These are phyloP conservation scores for Darevskia nairensis DNA, from an alignment of 2,797 vertebrate genomes.

Conservation along the genomic window DNA sequence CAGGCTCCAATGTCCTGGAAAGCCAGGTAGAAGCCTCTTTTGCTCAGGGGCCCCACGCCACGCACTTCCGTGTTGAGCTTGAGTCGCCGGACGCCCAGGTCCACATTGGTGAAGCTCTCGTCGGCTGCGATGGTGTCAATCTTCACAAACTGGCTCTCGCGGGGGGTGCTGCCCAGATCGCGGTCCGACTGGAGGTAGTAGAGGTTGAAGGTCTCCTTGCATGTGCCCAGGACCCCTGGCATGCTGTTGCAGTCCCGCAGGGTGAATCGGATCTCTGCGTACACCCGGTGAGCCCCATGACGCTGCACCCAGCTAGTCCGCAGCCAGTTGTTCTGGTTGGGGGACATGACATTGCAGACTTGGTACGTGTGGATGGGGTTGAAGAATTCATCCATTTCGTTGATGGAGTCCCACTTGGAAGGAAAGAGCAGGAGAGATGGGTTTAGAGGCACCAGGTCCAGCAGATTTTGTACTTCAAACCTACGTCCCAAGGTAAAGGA, in stretches of 20 bases:
- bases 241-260: constrained; percentile 98
- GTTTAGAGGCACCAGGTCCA: not conserved
- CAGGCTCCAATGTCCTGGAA: constrained; percentile 98
- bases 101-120: constrained; percentile 95
- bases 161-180: constrained; percentile 85
- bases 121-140: constrained; percentile 97
- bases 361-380: constrained; percentile 97
- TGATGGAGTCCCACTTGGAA: constrained; percentile 95
- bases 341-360: constrained; percentile 97
- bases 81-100: constrained; percentile 92
- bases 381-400: constrained; percentile 98
- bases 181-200: constrained; percentile 95
- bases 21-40: constrained; percentile 93
- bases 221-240: constrained; percentile 94
- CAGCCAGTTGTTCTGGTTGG: constrained; percentile 98
- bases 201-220: constrained; percentile 98
- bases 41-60: constrained; percentile 89
- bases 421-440: constrained; percentile 42
- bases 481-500: too few species aligned
- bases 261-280: constrained; percentile 95
- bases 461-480: too few species aligned
- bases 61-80: constrained; percentile 96
- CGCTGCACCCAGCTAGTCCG: constrained; percentile 92
- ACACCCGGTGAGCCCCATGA: constrained; percentile 90
- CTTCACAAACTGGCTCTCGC: constrained; percentile 93